Base-by-base conservation (phyloP, 2,888 invertebrate species). In the Allygus modestus region DNA sequence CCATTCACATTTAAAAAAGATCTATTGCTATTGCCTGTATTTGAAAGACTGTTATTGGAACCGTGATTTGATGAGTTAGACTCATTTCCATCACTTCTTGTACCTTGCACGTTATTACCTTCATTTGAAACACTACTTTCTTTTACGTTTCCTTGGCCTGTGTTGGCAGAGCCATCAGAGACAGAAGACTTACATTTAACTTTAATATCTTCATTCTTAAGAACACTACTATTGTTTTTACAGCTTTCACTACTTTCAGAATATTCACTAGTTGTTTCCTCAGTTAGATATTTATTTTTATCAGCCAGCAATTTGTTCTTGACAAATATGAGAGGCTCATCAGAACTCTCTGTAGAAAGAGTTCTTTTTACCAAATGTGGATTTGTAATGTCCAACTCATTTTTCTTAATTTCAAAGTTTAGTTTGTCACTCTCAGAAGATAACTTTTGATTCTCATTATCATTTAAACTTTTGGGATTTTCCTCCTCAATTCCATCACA, bases 261-360 rank as follows among this genome's bases (percentile, higher is more conserved):
- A 26, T 20, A 65, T 65, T 65, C 54, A 15, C 2, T 28, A 31
- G 5, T 15, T 28, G 15, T 0, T 17, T 28, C 26, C 28, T 65
- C 65, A 28, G 31, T 28, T 26, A 9, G 5, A 20, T 5, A 1
- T 17, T 77, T 43, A 12, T 26, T 28, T 51, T 77, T 46, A 46
- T 51, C 51, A 15, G 77, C 23, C 7, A 77, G 23, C 26, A 77
- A 77, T 77, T 77, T 77, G 17, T 77, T 12, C n/a, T 28, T 77
- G 0, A 46, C 28, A 46, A 51, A 26, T 46, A 51, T 77, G 12
- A 77, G 51, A 5, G 77, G 77, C 26, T 77, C 77, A 28, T 77
- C 77, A 51, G n/a, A 20, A 41, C 77, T 77, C n/a, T 77, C 77
- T n/a, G 77, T 77, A 5, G 77, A 77, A 28, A 28, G 20, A 28